Evolutionary conservation across 37 sponge, comb jelly and placozoan genomes (phyloP), one percentile per base, ranked within the genome.

Genomic region (Spongilla lacustris): DNA sequence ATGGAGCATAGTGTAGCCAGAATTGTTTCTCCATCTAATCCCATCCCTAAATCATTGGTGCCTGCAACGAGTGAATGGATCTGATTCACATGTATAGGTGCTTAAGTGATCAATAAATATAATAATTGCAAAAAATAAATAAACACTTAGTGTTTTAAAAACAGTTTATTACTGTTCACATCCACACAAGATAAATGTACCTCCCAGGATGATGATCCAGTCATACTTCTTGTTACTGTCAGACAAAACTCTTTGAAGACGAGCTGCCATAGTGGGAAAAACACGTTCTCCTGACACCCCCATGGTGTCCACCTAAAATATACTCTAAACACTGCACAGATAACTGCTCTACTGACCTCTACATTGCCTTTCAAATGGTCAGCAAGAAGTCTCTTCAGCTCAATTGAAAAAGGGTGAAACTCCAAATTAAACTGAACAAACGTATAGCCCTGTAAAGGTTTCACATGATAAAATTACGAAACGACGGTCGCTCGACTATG

Each of bases 271-370:
- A 50, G 84, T 37, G 34, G 75, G 67, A 31, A 75, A 32, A n/a
- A 84, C 84, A 27, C n/a, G 17, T 66, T 84, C 84, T 26, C 84
- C 84, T 23, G 86, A 78, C 71, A 85, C 79, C 13, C 79, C 79
- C 30, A 48, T 50, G 58, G 58, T 58, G 58, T 58, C 58, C 58
- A 58, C 58, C 58, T 58, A 58, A 58, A 58, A 58, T 58, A 58
- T 58, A 58, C 58, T 58, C 58, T 58, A 58, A 58, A 58, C 58
- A 17, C 58, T 58, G 21, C 58, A 19, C 19, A 58, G 21, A 58
- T 58, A 58, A 58, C 14, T 58, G 58, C 21, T 19, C 21, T 17
- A 58, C 58, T 19, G 58, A 58, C 58, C 58, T 58, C 21, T 58
- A 58, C 58, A 58, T 58, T 58, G 58, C 58, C 14, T 58, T 58